Conservation (phyloP, 1,140 invertebrate genomes). For the Acromyrmex charruanus region DNA sequence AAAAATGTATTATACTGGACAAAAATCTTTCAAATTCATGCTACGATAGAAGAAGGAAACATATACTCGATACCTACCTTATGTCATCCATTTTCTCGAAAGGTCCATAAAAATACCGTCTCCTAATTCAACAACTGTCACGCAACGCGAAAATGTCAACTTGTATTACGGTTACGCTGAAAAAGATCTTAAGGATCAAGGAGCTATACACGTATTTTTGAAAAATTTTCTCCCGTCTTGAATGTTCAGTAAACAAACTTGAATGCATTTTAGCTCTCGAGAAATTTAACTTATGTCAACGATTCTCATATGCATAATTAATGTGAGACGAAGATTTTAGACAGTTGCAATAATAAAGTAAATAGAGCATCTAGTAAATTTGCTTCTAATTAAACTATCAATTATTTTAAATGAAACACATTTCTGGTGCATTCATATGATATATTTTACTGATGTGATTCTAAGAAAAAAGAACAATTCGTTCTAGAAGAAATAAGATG, state of each 20-base stretch:
- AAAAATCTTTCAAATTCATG: constrained; percentile 7
- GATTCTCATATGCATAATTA: not conserved
- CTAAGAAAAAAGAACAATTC: not conserved
- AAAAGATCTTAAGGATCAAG: constrained; percentile 35
- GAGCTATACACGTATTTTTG: not conserved
- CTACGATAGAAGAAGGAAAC: not conserved
- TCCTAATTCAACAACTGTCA: constrained; percentile 54
- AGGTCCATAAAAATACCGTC: constrained; percentile 14
- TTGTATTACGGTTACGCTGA: constrained; percentile 30
- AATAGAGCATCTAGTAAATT: not conserved
- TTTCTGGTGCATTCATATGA: not conserved
- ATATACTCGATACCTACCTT: constrained; percentile 50
- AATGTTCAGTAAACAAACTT: not conserved
- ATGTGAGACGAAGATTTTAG: not conserved
- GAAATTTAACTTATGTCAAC: not conserved
- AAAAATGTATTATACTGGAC: constrained; percentile 28
- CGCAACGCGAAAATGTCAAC: constrained; percentile 67
- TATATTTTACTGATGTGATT: not conserved
- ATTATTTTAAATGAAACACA: not conserved
- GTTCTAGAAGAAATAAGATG: not conserved
- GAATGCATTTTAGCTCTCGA: not conserved
- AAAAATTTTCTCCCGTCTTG: not conserved
- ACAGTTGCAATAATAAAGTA: not conserved
- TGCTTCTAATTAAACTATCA: not conserved
- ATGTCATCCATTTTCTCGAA: not conserved